Evolutionary conservation across 2,888 invertebrate species (phyloP), one percentile per base, ranked within the genome.

Genomic region (Nephrotoma flavescens): DNA sequence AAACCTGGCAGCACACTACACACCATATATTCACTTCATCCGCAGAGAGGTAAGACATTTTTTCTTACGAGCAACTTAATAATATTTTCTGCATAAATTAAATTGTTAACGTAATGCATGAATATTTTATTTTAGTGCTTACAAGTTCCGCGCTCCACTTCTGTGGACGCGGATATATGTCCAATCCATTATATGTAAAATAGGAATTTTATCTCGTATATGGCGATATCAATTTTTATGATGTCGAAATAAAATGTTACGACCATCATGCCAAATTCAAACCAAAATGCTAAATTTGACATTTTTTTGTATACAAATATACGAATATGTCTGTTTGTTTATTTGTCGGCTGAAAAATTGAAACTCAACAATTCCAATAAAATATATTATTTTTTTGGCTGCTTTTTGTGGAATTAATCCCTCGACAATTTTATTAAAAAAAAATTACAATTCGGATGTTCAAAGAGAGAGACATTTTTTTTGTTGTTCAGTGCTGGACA

Each of bases 11-110:
- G 94, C 41, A 93, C 92, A 0, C 91, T 95, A 83, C 93, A 93
- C 31, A 94, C 94, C 88, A 94, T 93, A 4, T 96, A 95, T 90
- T 93, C 92, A 0, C 92, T 97, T 15, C 93, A 94, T 15, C 97
- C 97, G 0, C 94, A 95, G 87, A 92, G 93, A 90, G 93, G n/a
- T 83, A 84, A 84, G 84, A 84, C 6, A 84, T 31, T 31, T 31
- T 31, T 2, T 31, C 31, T 31, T 31, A 31, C 31, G 31, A 31
- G 31, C 3, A 31, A 3, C 31, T 31, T 31, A 31, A 31, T 83
- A 83, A 11, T 4, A 71, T 71, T 11, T 71, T 71, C 11, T 6
- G 12, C 71, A 19, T 6, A 57, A 0, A 83, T 5, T 6, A 41
- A 83, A 83, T 41, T 19, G 83, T 7, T 11, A 41, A 41, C 12